These are phyloP conservation scores for Garrulus glandarius DNA, from an alignment of 2,797 vertebrate species.

Conservation along the genomic window DNA sequence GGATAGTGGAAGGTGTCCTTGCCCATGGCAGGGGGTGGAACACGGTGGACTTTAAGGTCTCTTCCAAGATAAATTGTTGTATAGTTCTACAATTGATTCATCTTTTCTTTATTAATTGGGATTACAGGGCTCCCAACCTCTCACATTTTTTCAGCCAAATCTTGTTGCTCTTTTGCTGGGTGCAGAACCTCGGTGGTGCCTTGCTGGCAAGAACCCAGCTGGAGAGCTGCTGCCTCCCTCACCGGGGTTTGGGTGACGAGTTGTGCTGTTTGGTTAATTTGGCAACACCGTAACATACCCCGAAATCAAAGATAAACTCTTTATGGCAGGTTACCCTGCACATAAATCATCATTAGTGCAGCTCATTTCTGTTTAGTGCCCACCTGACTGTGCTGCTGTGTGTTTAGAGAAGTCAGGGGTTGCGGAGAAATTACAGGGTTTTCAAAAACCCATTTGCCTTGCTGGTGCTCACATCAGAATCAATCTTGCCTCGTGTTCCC, in stretches of 20 bases:
- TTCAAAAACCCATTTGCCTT: constrained; percentile 79
- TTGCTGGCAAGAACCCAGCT: background rate
- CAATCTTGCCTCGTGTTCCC: constrained; percentile 65
- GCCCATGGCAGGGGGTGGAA: background rate
- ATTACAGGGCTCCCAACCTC: background rate
- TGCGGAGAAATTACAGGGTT: constrained; percentile 77
- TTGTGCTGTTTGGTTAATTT: constrained; percentile 63
- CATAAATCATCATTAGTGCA: constrained; percentile 74
- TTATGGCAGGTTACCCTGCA: constrained; percentile 71
- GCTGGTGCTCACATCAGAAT: constrained; percentile 71
- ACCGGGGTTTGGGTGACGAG: fast-evolving
- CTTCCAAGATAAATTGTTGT: background rate
- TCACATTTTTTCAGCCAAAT: background rate
- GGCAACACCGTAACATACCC: constrained; percentile 66
- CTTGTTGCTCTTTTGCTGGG: background rate
- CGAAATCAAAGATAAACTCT: constrained; percentile 70
- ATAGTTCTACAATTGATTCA: background rate
- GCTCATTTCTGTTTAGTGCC: constrained; percentile 74
- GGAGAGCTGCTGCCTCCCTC: background rate
- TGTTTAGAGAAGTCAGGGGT: constrained; percentile 80
- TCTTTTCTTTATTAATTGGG: background rate
- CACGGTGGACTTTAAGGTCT: background rate
- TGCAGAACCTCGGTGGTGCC: background rate
- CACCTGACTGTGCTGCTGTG: constrained; percentile 74
- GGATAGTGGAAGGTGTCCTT: background rate